A percentile compares a stretch with the other conserved stretches of the same genome.
Evolutionary conservation across 2,888 invertebrate genomes (phyloP).

Genomic region (Kuschelorhynchus macadamiae): DNA sequence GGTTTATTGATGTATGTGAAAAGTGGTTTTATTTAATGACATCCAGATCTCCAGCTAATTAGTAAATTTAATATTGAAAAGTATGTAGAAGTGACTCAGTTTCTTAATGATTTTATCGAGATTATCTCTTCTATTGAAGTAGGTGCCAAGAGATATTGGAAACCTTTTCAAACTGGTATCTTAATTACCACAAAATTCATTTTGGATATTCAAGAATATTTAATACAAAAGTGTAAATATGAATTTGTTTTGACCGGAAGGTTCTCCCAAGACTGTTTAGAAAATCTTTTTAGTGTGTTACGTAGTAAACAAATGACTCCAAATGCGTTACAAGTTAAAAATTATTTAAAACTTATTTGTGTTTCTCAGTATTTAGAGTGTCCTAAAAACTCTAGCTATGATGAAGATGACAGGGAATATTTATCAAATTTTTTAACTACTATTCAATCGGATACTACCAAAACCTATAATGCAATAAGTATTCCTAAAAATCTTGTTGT

Average conservation of each 20-base stretch:
- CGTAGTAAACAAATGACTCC: slow-evolving; percentile 48
- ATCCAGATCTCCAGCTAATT: slow-evolving; percentile 46
- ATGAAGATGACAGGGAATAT: slow-evolving; percentile 49
- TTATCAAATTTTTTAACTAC: slow-evolving; percentile 47
- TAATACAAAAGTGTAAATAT: slow-evolving; percentile 42
- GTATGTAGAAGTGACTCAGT: slow-evolving; percentile 25
- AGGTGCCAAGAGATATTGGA: not conserved
- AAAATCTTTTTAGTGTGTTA: slow-evolving; percentile 51
- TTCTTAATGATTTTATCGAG: not conserved
- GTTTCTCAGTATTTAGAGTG: slow-evolving; percentile 48
- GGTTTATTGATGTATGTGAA: slow-evolving; percentile 52
- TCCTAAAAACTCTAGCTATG: slow-evolving; percentile 39
- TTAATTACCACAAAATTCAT: slow-evolving; percentile 51
- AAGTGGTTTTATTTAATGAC: slow-evolving; percentile 55
- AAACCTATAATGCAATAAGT: too few relatives aligned
- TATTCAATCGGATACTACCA: too few relatives aligned
- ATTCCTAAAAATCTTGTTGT: too few relatives aligned
- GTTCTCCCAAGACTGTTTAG: slow-evolving; percentile 52
- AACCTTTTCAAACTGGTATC: slow-evolving; percentile 49
- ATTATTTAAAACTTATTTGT: slow-evolving; percentile 51
- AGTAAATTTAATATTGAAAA: slow-evolving; percentile 46
- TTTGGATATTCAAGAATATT: slow-evolving; percentile 46
- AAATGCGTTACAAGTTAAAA: slow-evolving; percentile 49
- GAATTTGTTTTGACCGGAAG: slow-evolving; percentile 51
- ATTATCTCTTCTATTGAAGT: not conserved